phyloP scores from a whole-genome alignment of 2,888 invertebrate species.

The Drosophila pseudotalamancana region DNA sequence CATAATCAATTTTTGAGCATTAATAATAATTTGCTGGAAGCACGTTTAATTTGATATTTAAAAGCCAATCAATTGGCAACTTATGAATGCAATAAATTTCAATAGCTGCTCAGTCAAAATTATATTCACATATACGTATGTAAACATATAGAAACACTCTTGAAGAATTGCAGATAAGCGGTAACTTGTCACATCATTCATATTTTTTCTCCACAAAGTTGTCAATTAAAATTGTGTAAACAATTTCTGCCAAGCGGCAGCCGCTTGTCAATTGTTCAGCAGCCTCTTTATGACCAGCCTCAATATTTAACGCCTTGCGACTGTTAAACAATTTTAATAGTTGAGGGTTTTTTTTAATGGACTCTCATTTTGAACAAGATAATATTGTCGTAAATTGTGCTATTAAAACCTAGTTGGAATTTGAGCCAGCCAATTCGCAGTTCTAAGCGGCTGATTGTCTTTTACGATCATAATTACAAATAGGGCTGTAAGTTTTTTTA shows the following conservation, averaged over 20 bases:
- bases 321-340: constrained; percentile 44
- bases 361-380: constrained; percentile 11
- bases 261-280: constrained; percentile 58
- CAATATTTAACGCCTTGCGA: constrained; percentile 45
- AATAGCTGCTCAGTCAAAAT: constrained; percentile 53
- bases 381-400: constrained; percentile 26
- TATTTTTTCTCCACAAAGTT: constrained; percentile 36
- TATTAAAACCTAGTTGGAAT: constrained; percentile 19
- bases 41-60: constrained; percentile 61
- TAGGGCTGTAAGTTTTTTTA: constrained; percentile 25
- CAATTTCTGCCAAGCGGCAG: constrained; percentile 30
- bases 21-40: constrained; percentile 54
- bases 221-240: constrained; percentile 57
- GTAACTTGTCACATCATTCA: constrained; percentile 74
- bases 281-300: constrained; percentile 46
- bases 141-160: constrained; percentile 23
- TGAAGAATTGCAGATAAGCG: constrained; percentile 56
- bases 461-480: constrained; percentile 57
- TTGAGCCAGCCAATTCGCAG: constrained; percentile 11
- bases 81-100: constrained; percentile 68
- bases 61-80: constrained; percentile 72
- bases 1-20: constrained; percentile 27
- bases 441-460: constrained; percentile 55
- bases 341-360: constrained; percentile 28
- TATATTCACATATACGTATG: constrained; percentile 23